These are phyloP conservation scores for Clarias batrachus DNA, from an alignment of 2,113 vertebrate genomes.

Conservation along the genomic window DNA sequence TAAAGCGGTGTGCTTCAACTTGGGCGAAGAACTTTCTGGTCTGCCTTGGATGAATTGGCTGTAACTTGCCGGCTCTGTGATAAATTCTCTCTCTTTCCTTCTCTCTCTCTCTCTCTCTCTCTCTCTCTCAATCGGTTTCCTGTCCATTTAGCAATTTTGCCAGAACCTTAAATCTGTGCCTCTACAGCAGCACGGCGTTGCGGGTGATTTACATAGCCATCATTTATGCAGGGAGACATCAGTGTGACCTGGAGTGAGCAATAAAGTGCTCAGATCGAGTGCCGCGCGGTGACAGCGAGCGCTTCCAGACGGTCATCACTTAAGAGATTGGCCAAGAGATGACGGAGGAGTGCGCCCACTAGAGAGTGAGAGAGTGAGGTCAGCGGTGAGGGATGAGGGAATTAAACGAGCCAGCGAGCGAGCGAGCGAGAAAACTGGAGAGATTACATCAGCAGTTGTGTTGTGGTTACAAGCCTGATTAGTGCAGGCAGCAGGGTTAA, in stretches of 20 bases:
- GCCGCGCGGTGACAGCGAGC: constrained; percentile 57
- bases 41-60: constrained; percentile 35
- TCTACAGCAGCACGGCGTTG: constrained; percentile 68
- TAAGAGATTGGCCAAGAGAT: constrained; percentile 7
- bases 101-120: not conserved
- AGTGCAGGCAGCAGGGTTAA: constrained; percentile 61
- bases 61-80: constrained; percentile 9
- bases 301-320: constrained; percentile 70
- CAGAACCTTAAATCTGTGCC: constrained; percentile 70
- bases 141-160: constrained; percentile 72
- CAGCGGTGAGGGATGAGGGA: constrained; percentile 50
- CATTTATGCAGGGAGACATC: constrained; percentile 67
- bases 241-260: constrained; percentile 64
- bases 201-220: constrained; percentile 75
- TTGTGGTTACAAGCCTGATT: constrained; percentile 53
- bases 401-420: constrained; percentile 46
- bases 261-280: constrained; percentile 71
- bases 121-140: constrained; percentile 62
- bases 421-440: constrained; percentile 47
- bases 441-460: constrained; percentile 46
- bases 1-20: constrained; percentile 1
- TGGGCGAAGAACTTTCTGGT: constrained; percentile 30
- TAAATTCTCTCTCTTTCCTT: constrained; percentile 8
- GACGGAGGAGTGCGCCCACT: constrained; percentile 53
- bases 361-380: constrained; percentile 45